Conservation (phyloP, 2,113 vertebrate genomes). For the Galemys pyrenaicus region DNA sequence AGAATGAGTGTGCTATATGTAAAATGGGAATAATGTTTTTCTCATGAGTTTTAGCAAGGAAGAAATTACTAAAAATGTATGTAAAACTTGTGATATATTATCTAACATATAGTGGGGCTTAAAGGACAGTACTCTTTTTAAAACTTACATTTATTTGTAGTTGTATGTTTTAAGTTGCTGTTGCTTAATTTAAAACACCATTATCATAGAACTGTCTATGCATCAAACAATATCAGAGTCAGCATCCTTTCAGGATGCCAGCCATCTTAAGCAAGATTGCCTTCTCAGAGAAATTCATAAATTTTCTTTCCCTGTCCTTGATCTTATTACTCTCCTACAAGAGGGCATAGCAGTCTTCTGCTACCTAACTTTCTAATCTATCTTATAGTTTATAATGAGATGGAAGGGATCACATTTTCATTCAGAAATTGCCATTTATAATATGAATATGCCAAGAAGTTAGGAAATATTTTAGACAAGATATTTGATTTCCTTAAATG, state of each 20-base stretch:
- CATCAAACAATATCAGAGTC: neutral
- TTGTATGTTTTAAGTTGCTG: neutral
- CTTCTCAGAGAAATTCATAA: neutral
- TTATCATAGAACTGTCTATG: neutral
- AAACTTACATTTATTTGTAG: neutral
- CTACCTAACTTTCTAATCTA: neutral
- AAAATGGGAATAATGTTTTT: neutral
- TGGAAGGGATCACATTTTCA: neutral
- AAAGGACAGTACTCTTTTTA: neutral
- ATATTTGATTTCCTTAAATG: slow-evolving; percentile 41
- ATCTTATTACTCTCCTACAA: neutral
- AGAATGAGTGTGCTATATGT: neutral
- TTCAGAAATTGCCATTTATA: neutral
- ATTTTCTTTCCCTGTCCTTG: neutral
- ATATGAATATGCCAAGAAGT: neutral
- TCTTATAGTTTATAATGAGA: neutral
- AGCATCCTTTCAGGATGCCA: neutral
- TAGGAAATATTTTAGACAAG: slow-evolving; percentile 12
- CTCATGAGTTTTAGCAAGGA: neutral
- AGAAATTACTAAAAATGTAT: slow-evolving; percentile 15
- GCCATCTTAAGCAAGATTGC: neutral
- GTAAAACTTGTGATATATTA: neutral
- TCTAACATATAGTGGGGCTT: neutral
- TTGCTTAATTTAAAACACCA: neutral
- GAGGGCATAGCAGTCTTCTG: neutral